Conservation (phyloP, 1,140 invertebrate species). For the Dryas iulia region DNA sequence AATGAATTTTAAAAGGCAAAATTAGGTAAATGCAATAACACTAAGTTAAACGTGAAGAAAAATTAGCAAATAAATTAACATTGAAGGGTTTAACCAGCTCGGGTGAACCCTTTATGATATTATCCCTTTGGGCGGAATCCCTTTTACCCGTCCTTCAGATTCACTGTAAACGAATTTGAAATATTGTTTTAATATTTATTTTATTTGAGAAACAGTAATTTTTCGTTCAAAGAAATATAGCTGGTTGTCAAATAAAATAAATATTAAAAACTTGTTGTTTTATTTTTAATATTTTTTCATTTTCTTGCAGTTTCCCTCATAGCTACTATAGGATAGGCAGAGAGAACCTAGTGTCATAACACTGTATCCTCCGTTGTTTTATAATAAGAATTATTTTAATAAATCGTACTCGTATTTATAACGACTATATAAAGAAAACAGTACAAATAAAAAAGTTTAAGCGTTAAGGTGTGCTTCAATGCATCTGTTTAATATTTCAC, state of each 20-base stretch:
- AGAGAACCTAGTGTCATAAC: too few species aligned
- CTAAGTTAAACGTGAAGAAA: conserved; percentile 49
- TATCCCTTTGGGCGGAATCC: conserved; percentile 46
- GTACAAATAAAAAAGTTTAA: neutral
- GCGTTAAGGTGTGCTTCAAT: conserved; percentile 5
- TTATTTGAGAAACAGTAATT: neutral
- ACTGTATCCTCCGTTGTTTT: too few species aligned
- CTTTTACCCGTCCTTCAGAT: conserved; percentile 27
- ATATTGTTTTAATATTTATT: conserved; percentile 19
- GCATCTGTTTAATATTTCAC: conserved; percentile 15
- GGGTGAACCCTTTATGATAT: conserved; percentile 62
- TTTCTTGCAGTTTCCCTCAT: too few species aligned
- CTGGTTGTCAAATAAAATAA: too few species aligned
- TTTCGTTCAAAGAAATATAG: neutral
- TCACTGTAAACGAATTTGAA: conserved; percentile 27
- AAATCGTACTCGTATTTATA: too few species aligned
- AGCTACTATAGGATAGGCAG: too few species aligned
- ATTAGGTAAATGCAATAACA: conserved; percentile 35
- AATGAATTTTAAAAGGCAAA: conserved; percentile 31
- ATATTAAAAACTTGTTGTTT: neutral
- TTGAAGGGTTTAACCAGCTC: conserved; percentile 62
- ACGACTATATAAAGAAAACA: neutral
- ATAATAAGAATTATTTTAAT: too few species aligned
- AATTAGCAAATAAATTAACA: conserved; percentile 70
- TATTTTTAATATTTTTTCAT: too few species aligned